phyloP scores from a whole-genome alignment of 2,113 vertebrate genomes.

The Vidua chalybeata region DNA sequence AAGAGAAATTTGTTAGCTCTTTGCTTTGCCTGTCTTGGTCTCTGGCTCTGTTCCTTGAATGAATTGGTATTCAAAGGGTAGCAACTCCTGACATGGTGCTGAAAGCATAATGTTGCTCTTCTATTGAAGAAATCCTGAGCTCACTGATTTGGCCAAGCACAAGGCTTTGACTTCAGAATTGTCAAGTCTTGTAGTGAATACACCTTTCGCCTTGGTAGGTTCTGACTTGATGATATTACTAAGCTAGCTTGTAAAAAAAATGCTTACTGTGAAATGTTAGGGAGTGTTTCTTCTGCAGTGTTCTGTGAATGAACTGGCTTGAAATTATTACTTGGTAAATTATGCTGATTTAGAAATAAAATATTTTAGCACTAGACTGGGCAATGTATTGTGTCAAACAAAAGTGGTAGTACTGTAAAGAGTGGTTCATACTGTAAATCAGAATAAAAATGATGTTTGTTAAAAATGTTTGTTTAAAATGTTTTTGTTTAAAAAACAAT shows the following conservation, averaged over 20 bases:
- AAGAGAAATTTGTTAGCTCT: background rate
- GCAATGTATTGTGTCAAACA: background rate
- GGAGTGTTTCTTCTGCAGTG: background rate
- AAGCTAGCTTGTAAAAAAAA: background rate
- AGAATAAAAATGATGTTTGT: background rate
- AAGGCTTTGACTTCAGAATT: background rate
- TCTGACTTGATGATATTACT: background rate
- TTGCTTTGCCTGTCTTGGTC: background rate
- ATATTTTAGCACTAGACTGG: background rate
- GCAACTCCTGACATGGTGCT: background rate
- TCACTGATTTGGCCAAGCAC: background rate
- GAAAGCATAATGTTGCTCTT: background rate
- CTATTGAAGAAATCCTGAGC: fast-evolving
- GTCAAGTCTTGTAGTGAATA: background rate
- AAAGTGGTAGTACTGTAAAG: background rate
- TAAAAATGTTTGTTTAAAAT: too few relatives aligned
- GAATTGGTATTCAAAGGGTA: background rate
- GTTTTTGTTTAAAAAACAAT: background rate
- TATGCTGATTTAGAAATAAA: background rate
- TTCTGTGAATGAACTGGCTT: background rate
- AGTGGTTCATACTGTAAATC: background rate
- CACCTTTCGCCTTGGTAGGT: background rate
- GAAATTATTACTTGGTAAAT: background rate
- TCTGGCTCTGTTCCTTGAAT: background rate
- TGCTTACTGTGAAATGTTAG: background rate